Base-by-base conservation (phyloP, 2,113 vertebrate species). In the Epinephelus moara region DNA sequence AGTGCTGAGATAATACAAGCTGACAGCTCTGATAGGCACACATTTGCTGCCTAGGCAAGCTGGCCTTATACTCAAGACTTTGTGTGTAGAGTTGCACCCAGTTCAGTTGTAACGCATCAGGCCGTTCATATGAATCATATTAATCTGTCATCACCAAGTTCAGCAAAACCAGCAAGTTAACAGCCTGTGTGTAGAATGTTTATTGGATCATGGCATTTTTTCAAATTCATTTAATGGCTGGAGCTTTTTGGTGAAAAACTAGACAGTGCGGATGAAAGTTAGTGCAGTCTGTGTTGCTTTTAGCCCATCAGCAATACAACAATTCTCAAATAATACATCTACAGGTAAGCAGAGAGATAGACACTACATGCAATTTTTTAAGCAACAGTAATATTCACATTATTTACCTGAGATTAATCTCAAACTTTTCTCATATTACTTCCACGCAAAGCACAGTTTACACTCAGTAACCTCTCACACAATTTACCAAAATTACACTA, bases 1-100 rank as follows among this genome's bases (percentile, higher is more conserved):
- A 86, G 74, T 76, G 78, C 82, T 89, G 87, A 88, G 66, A 75
- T 85, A 81, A 88, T 84, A 62, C 40, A 79, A 76, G 67, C 53
- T 84, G 85, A 61, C 80, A 79, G 77, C 52, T 62, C 27, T 70
- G 77, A 73, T 61, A 18, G 73, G 50, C 53, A 61, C 77, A 66
- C 45, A 37, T 82, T 87, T 60, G 64, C 82, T 75, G 70, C 40
- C 60, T 57, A 67, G 74, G 78, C 75, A 74, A n/a, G 30, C 9
- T 45, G 10, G 56, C 21, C 63, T 56, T 42, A 37, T 40, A 71
- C 30, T 63, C 45, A 23, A 49, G 10, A 67, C 53, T 57, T 33
- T 52, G 45, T 45, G 53, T 71, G 60, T 71, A 25, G 14, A 50
- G n/a, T 37, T 37, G 25, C 76, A 71, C 21, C 55, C 33, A 17